Evolutionary conservation across 2,888 invertebrate species (phyloP), one percentile per base, ranked within the genome.

Genomic region (Myopa testacea): DNA sequence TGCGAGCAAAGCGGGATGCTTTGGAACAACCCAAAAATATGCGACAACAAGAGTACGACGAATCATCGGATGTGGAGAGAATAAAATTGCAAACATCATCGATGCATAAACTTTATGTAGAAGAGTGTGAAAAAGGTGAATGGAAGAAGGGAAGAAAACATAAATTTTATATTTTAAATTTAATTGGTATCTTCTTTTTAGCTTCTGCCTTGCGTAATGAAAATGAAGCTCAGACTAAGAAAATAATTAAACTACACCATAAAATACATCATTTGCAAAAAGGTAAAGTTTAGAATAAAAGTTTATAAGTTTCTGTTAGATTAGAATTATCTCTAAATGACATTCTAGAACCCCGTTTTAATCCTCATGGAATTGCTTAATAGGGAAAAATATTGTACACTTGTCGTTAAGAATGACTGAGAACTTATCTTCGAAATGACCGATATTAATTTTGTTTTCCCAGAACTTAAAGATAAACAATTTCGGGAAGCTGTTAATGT

Each of bases 401-500:
- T 26, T 26, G 26, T 26, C 26, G 26, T 26, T 45, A 45, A 45
- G 45, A 45, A 45, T 45, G 10, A 45, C 10, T n/a, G n/a, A 45
- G 45, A 45, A 45, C 45, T 8, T 55, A 12, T n/a, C n/a, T 1
- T 16, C 55, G 5, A 16, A 5, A 55, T 8, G 4, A 16, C 10
- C 16, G 63, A 26, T 12, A n/a, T 38, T 63, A 63, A 10, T 34
- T 63, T 34, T 14, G 76, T 68, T 63, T 67, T 70, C 45, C n/a
- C 50, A 83, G 85, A 83, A 76, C 50, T 83, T 34, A 82, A 83
- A 70, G 83, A 83, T 19, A 81, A 81, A 34, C 83, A 82, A 38
- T 76, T 80, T 45, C 80, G 83, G 5, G 80, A 81, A 67, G 78
- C 81, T 1, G 82, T 83, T 37, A 82, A 80, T 7, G 72, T 86